These are phyloP conservation scores for Caenorhabditis doughertyi DNA, from an alignment of 2,888 invertebrate species.

Conservation along the genomic window DNA sequence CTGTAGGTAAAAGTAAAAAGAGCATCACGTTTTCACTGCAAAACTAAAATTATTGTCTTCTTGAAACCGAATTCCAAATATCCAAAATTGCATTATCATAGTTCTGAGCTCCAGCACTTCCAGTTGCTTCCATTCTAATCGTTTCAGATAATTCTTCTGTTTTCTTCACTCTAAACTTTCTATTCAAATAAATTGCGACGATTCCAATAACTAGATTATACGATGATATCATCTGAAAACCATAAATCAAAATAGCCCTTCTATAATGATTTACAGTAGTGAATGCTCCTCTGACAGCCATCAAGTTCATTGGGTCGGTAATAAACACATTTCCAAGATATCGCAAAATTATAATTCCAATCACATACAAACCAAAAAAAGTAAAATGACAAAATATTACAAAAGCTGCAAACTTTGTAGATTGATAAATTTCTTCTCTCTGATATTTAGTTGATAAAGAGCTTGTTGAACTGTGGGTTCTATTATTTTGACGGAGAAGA, in stretches of 20 bases:
- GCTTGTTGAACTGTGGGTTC: neutral
- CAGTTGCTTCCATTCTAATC: conserved; percentile 25
- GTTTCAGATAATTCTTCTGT: neutral
- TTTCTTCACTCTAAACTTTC: conserved; percentile 12
- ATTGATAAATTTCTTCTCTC: conserved; percentile 25
- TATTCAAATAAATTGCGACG: conserved; percentile 18
- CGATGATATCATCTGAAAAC: conserved; percentile 1
- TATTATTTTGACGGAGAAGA: neutral
- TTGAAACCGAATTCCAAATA: conserved; percentile 33
- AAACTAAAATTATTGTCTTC: neutral
- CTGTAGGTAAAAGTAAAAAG: too few species aligned
- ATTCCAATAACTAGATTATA: conserved; percentile 28
- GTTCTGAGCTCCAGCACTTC: conserved; percentile 37
- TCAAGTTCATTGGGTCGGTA: neutral
- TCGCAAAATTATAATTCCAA: neutral
- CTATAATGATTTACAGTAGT: conserved; percentile 2
- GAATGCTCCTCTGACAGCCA: neutral
- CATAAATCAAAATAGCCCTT: neutral
- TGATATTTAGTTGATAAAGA: conserved; percentile 28
- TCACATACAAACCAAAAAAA: conserved; percentile 25
- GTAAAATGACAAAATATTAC: conserved; percentile 31
- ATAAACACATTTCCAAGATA: conserved; percentile 2
- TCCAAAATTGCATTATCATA: conserved; percentile 30
- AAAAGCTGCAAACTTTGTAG: conserved; percentile 21
- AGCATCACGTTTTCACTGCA: too few species aligned